These are phyloP conservation scores for Brachionus paranguensis DNA, from an alignment of 1,140 invertebrate genomes.

Conservation along the genomic window DNA sequence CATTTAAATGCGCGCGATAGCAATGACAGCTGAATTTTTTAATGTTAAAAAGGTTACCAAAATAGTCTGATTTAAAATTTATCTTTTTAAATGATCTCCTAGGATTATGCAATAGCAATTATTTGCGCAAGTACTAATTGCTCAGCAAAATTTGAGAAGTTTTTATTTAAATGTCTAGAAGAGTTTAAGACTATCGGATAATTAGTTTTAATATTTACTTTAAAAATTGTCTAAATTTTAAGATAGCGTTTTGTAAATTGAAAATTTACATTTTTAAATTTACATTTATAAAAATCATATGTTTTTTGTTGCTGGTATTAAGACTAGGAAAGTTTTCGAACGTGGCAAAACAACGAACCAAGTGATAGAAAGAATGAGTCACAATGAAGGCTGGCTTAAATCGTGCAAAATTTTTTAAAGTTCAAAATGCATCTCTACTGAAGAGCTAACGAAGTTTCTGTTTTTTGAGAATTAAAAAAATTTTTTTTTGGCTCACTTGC, in stretches of 20 bases:
- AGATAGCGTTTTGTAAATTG: constrained; percentile 1
- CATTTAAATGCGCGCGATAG: background rate
- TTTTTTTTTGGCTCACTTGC: background rate
- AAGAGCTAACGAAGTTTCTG: background rate
- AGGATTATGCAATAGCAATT: background rate
- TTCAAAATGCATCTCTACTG: background rate
- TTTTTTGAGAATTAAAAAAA: background rate
- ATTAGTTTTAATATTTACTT: background rate
- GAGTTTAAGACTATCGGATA: background rate
- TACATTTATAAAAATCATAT: background rate
- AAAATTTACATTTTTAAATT: constrained; percentile 12
- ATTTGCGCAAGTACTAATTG: background rate
- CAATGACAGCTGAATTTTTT: background rate
- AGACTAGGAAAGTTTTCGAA: background rate
- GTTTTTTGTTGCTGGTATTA: background rate
- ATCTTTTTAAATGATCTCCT: background rate
- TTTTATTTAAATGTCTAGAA: background rate
- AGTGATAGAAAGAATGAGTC: background rate
- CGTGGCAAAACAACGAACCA: background rate
- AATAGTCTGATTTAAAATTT: background rate
- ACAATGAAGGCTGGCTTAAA: background rate
- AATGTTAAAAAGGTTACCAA: background rate
- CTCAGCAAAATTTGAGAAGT: background rate
- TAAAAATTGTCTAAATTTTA: background rate
- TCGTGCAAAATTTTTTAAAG: no score